A percentile compares a stretch with the other conserved stretches of the same genome.
Conservation (phyloP, 2,797 vertebrate species). For the Psittacula derbiana region DNA sequence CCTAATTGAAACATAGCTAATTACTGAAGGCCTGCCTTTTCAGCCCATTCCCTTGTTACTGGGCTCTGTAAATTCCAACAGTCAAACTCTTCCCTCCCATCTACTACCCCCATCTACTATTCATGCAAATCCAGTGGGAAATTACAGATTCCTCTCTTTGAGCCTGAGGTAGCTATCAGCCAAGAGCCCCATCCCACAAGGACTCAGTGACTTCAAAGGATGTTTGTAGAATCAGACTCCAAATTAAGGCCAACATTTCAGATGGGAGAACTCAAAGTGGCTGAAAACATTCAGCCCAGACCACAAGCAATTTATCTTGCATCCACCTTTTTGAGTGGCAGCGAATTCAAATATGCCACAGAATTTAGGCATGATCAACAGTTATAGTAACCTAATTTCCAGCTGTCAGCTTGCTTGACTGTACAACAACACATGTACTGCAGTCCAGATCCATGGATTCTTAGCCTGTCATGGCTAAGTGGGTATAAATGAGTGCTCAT, state of each 20-base stretch:
- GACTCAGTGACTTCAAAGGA: slow-evolving; percentile 42
- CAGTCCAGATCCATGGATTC: not conserved
- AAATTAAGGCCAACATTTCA: slow-evolving; percentile 6
- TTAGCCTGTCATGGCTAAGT: not conserved
- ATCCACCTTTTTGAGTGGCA: not conserved
- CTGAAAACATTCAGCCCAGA: not conserved
- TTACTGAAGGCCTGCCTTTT: slow-evolving; percentile 31
- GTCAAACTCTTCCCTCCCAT: not conserved
- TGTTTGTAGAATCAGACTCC: slow-evolving; percentile 2
- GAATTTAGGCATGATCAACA: not conserved
- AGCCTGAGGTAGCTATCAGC: slow-evolving; percentile 20
- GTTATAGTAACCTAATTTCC: not conserved
- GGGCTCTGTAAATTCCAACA: not conserved
- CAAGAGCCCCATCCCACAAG: slow-evolving; percentile 17
- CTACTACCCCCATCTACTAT: not conserved
- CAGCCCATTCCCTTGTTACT: slow-evolving; percentile 1
- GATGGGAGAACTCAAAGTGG: not conserved
- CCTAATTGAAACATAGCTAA: slow-evolving; percentile 52
- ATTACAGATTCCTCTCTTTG: slow-evolving; percentile 40
- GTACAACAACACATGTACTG: not conserved
- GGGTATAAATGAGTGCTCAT: not conserved
- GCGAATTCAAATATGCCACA: not conserved
- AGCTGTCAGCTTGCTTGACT: not conserved
- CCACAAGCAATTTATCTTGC: not conserved
- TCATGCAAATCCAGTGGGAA: slow-evolving; percentile 33